A percentile compares a stretch with the other conserved stretches of the same genome.
These are phyloP conservation scores for Dendronephthya gigantea DNA, from an alignment of 64 coral and sea anemone species.

Conservation along the genomic window DNA sequence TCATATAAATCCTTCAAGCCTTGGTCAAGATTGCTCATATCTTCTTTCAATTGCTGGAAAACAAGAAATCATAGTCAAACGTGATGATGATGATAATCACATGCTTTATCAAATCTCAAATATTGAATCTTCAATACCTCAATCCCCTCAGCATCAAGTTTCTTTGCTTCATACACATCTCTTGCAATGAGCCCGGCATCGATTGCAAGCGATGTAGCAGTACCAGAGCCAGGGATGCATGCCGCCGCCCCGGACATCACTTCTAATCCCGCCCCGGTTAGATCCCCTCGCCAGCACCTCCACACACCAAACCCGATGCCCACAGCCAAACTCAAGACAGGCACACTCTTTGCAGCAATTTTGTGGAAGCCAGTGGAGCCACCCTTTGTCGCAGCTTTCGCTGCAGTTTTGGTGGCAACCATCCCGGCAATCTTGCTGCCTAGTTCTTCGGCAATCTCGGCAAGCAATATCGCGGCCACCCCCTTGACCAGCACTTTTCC, in stretches of 20 bases:
- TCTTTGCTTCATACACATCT: conserved; percentile 24
- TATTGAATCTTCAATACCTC: neutral
- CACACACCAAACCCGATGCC: conserved; percentile 18
- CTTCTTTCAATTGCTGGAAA: neutral
- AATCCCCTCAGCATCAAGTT: neutral
- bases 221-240: conserved; percentile 16
- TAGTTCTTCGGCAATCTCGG: conserved; percentile 1
- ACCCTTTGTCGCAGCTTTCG: neutral
- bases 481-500: conserved; percentile 21
- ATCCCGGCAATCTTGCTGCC: neutral
- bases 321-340: neutral
- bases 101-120: neutral
- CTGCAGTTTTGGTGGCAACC: neutral
- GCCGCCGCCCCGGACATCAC: conserved; percentile 13
- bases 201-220: conserved; percentile 1
- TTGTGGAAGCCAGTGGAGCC: neutral
- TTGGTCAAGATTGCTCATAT: neutral
- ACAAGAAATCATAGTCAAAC: too few relatives aligned
- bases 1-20: neutral
- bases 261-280: conserved; percentile 14
- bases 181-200: neutral
- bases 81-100: too few relatives aligned
- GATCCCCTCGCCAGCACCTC: conserved; percentile 7
- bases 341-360: neutral
- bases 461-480: neutral